Evolutionary conservation across 2,797 vertebrate species (phyloP).

Genomic region (Lepus oiostolus): DNA sequence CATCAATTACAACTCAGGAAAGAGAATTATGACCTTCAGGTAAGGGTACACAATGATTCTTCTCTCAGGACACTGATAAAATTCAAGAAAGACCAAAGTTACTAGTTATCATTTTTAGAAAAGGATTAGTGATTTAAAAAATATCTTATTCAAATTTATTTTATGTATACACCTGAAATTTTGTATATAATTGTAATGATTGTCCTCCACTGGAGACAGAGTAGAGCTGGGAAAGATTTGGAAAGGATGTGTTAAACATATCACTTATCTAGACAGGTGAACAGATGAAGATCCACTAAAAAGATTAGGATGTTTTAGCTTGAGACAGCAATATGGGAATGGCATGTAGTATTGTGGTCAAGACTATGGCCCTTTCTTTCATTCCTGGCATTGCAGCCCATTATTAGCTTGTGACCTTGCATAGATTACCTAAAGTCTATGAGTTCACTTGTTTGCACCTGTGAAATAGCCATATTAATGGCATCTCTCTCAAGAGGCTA

Average conservation of each 20-base stretch:
- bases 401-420: neutral
- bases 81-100: neutral
- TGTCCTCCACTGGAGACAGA: slow-evolving; percentile 28
- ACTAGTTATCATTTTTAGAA: neutral
- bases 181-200: neutral
- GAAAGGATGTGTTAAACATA: neutral
- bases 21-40: slow-evolving; percentile 8
- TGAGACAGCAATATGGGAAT: neutral
- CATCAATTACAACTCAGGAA: neutral
- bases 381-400: neutral
- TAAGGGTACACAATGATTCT: neutral
- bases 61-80: slow-evolving; percentile 17
- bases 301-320: neutral
- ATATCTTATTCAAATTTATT: slow-evolving; percentile 44
- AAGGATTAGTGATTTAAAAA: neutral
- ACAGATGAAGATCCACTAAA: neutral
- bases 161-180: neutral
- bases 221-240: neutral
- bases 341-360: neutral
- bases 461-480: slow-evolving; percentile 10
- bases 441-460: slow-evolving; percentile 28
- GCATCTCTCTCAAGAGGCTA: neutral
- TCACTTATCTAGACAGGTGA: neutral
- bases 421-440: neutral
- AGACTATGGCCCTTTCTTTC: neutral